Percentiles rank a stretch among this genome's conserved stretches.
phyloP scores from a whole-genome alignment of 2,797 vertebrate species.

The Mus minutoides region DNA sequence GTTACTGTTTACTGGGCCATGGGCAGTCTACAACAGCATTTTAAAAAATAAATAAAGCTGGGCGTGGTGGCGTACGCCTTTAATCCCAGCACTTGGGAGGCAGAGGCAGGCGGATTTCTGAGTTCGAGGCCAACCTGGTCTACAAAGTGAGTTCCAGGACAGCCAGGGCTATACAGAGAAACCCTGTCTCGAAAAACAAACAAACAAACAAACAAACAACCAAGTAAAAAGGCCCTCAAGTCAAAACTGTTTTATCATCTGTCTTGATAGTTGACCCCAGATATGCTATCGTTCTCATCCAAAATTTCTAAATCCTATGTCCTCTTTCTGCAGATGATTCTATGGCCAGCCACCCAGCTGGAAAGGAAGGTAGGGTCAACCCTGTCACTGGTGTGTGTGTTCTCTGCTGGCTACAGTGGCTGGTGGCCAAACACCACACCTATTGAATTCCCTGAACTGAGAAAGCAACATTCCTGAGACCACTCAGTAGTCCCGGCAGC shows the following conservation, averaged over 20 bases:
- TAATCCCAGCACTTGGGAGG: too few species aligned
- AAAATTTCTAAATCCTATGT: neutral
- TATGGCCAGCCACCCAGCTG: neutral
- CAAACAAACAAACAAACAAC: too few species aligned
- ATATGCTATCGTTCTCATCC: neutral
- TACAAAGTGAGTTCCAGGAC: too few species aligned
- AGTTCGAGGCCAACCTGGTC: too few species aligned
- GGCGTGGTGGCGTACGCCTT: too few species aligned
- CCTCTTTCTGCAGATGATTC: neutral
- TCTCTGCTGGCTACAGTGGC: neutral
- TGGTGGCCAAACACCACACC: conserved; percentile 6
- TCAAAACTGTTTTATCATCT: neutral
- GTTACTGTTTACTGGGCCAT: neutral
- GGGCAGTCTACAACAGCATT: neutral
- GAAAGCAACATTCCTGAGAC: conserved; percentile 44
- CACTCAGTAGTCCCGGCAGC: neutral
- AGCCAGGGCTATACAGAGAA: too few species aligned
- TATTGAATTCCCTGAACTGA: conserved; percentile 45
- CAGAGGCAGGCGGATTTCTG: too few species aligned
- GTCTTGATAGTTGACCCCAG: neutral
- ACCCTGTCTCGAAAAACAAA: too few species aligned
- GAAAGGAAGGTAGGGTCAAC: neutral
- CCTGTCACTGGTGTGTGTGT: neutral
- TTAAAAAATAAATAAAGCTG: neutral
- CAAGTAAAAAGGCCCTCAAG: neutral